phyloP scores from a whole-genome alignment of 2,888 invertebrate genomes.

The Cinara cedri region DNA sequence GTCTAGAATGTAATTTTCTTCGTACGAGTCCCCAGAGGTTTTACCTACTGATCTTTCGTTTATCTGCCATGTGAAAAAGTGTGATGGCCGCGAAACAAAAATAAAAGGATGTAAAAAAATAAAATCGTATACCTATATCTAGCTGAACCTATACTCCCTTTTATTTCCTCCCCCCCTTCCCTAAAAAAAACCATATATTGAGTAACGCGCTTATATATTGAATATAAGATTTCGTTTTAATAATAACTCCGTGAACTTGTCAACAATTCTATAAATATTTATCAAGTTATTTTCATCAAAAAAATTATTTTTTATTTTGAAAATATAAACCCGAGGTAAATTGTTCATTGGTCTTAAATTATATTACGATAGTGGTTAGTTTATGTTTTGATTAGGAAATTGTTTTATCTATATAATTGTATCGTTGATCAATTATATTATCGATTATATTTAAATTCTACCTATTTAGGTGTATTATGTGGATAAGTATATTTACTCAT shows the following conservation, averaged over 20 bases:
- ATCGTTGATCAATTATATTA: no score
- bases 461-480: no score
- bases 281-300: background rate
- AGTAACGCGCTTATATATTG: conserved; percentile 21
- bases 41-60: conserved; percentile 58
- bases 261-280: conserved; percentile 1
- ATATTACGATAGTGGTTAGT: no score
- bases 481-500: no score
- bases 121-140: background rate
- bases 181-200: background rate
- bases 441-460: no score
- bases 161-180: background rate
- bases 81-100: conserved; percentile 50
- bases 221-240: conserved; percentile 15
- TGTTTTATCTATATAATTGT: no score
- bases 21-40: conserved; percentile 58
- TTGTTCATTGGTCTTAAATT: no score
- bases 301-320: no score
- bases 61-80: conserved; percentile 53
- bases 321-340: no score
- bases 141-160: background rate
- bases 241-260: background rate
- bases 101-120: background rate
- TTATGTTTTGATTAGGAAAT: no score
- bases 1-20: conserved; percentile 59